Evolutionary conservation across 2,797 vertebrate species (phyloP), one percentile per base, ranked within the genome.

Genomic region (Cryptoblepharus egeriae): DNA sequence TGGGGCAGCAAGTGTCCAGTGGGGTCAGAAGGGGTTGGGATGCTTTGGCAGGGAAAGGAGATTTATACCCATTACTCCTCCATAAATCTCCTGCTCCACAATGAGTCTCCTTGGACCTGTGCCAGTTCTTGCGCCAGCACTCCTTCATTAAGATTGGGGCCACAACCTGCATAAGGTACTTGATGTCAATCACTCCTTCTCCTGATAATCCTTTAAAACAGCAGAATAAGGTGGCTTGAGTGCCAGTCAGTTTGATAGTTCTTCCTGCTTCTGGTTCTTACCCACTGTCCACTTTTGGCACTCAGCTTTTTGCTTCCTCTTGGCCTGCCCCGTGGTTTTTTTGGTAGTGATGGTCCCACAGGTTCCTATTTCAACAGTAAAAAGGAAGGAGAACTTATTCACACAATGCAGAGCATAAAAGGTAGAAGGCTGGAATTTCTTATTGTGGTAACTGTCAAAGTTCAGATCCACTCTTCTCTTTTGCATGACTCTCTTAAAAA

Each of bases 241-340:
- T 32, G 75, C 10, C 61, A 67, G 55, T 74, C 55, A 73, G 24
- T 11, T 58, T 37, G n/a, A 57, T 30, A 32, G 1, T 37, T 10
- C 6, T 4, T 13, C 30, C 1, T 35, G 5, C 57, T 4, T 1
- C 67, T 75, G 69, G 22, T 24, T 82, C 85, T 88, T 89, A 93
- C 94, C 67, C 0, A 85, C 86, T 87, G 74, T 24, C 28, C 88
- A 68, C 71, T 49, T 18, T 63, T 9, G 42, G 28, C 1, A 52
- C 57, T 52, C 8, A 2, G 37, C 84, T 94, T 94, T 80, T 92
- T 94, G 88, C 92, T 94, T 86, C 93, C 92, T 90, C 90, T 95
- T 2, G 93, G 93, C 69, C 93, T 89, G 81, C 94, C 94, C 83
- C 93, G 91, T 72, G 93, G 93, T 87, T 92, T 94, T 80, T 93